Base-by-base conservation (phyloP, 2,888 invertebrate genomes). In the Oscheius sp. region DNA sequence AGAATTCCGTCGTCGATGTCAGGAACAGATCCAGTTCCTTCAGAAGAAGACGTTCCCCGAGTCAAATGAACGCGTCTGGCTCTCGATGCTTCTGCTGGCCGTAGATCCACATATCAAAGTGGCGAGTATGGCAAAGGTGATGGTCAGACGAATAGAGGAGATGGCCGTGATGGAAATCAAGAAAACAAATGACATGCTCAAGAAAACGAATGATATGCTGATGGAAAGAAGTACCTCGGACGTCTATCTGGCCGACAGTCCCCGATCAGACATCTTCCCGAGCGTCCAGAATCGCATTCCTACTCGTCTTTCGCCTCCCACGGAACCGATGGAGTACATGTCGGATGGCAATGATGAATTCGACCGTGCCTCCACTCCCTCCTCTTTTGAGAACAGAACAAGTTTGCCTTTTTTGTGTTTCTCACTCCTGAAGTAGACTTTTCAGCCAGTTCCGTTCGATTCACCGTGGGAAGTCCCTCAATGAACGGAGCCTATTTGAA, bases 1-100 rank as follows among this genome's bases (percentile, higher is more conserved):
- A 21, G 68, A 53, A 68, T 68, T 68, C 29, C 75, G 79, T 53
- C 51, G 74, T 13, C 74, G 82, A 35, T 75, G 78, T 33, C 55
- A 73, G 11, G 60, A 62, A 1, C 85, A 85, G 57, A 78, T 85
- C 32, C 58, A 59, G 10, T 72, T 75, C 35, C 72, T 87, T 48
- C 86, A 86, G 75, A 70, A 75, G 65, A 86, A 86, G 75, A 80
- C 82, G n/a, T 86, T 88, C 74, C 79, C 78, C 47, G 89, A 87
- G 73, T 87, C 96, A 73, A 96, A 96, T 90, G 93, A 93, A 90
- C 94, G 94, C 90, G 92, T 97, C 74, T 98, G 96, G 96, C 92
- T 93, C 83, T 93, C 94, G 32, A 91, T 98, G 82, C 91, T 93
- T 77, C 91, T 92, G 76, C 92, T 96, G 86, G 93, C 94, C 75